Evolutionary conservation across 2,113 vertebrate genomes (phyloP), one percentile per base, ranked within the genome.

Genomic region (Sylvilagus bachmani): DNA sequence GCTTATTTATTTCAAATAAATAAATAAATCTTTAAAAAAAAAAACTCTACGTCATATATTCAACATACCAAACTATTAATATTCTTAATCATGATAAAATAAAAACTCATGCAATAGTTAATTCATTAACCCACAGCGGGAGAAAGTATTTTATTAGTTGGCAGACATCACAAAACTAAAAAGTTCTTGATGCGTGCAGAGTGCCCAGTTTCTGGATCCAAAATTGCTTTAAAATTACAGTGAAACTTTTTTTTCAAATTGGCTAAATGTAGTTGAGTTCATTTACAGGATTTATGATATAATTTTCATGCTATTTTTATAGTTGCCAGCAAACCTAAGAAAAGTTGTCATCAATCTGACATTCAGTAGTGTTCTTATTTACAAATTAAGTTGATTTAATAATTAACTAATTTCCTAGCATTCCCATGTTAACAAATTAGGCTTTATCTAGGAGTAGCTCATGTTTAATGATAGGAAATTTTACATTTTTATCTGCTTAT

Each of bases 181-280:
- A 79, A 38, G 2, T 27, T 82, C 25, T 86, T 91, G 2, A 8
- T 62, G 69, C 38, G 49, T 17, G 6, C 75, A 53, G 6, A 82
- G 6, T 81, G 92, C n/a, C 38, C 94, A 89, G 71, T 93, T 81
- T 87, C 62, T 92, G 92, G 67, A 61, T 22, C n/a, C 13, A 86
- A 88, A 78, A 8, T 1, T 31, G 62, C 21, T 80, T 90, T 71
- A 87, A 92, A 92, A 81, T 78, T 61, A 69, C 16, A 16, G 5
- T 61, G 27, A 70, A 33, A 38, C 0, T 14, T 74, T 69, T 53
- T 14, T 74, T 69, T 53, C 49, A n/a, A 77, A 31, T 86, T 90
- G 22, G 14, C 19, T 27, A 27, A 16, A 44, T 19, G 2, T 44
- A 13, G 5, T 67, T 89, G 91, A 69, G 61, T 27, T 10, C 3